Evolutionary conservation across 2,113 vertebrate species (phyloP).

Genomic region (Bungarus multicinctus): DNA sequence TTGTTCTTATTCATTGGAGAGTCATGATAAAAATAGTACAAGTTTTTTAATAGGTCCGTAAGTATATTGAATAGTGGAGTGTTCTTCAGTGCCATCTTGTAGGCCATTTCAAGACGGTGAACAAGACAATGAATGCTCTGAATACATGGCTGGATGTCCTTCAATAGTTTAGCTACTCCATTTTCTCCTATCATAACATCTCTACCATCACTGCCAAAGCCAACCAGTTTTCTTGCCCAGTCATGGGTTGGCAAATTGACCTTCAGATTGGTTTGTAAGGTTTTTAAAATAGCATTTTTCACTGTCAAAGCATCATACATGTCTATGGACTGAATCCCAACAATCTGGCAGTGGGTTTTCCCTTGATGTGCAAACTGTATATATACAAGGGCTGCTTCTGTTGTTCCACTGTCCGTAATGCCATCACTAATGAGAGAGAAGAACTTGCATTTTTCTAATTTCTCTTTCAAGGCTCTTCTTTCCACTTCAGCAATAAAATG

Average conservation of each 20-base stretch:
- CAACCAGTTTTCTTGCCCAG: constrained; percentile 65
- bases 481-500: constrained; percentile 66
- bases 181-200: constrained; percentile 20
- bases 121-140: constrained; percentile 52
- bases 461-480: constrained; percentile 56
- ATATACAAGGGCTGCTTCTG: constrained; percentile 48
- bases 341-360: constrained; percentile 59
- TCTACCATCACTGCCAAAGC: constrained; percentile 51
- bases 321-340: constrained; percentile 48
- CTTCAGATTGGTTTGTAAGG: constrained; percentile 59
- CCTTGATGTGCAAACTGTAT: constrained; percentile 56
- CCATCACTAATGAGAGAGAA: constrained; percentile 61
- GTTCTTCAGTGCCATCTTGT: constrained; percentile 45
- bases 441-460: constrained; percentile 63
- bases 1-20: constrained; percentile 49
- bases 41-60: constrained; percentile 35
- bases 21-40: constrained; percentile 51
- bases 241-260: constrained; percentile 47
- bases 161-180: constrained; percentile 44
- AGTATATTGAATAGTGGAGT: constrained; percentile 41
- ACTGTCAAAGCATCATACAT: constrained; percentile 36
- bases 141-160: constrained; percentile 59
- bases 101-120: constrained; percentile 54
- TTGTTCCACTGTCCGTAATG: neutral
- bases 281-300: constrained; percentile 58